Evolutionary conservation across 2,888 invertebrate genomes (phyloP), one percentile per base, ranked within the genome.

Genomic region (Enchytraeus crypticus): DNA sequence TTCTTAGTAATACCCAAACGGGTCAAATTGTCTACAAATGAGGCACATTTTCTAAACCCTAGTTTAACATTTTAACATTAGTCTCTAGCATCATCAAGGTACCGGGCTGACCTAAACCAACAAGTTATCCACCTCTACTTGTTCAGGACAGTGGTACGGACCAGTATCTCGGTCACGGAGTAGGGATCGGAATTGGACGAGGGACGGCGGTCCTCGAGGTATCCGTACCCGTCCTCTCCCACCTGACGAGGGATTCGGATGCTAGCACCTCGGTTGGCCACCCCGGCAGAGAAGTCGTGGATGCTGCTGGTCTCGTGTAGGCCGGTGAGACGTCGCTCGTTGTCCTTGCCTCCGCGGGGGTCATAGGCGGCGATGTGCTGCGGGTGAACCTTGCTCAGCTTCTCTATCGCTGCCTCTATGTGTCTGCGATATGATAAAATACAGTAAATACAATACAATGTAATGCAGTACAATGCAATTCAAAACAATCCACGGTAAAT

Each of bases 301-400:
- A 98, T 96, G 72, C 89, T 90, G 73, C 93, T 92, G 2, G 97
- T 98, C 82, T 98, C 97, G 79, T 92, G 93, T 71, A 84, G 85
- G 62, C 97, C 97, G 18, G 78, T 97, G 64, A 98, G 84, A 68
- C 97, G 87, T 67, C 96, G 86, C 78, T 90, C 92, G 81, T 98
- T 98, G 83, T 98, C 97, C 78, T 88, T 88, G 63, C 97, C 97
- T 73, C 90, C 88, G 67, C 90, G 87, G 18, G 95, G 96, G 81
- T 97, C 97, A 79, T 97, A 97, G 67, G 91, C 92, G 76, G 88
- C 87, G 79, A 98, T 97, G 80, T 98, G 97, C 68, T 89, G 86
- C 72, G 87, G 84, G 79, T 98, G 97, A 68, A 88, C 87, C 75
- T 90, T 88, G 66, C 91, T 88, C 69, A 98, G 83, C 80, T 90